These are phyloP conservation scores for Hyles vespertilio DNA, from an alignment of 1,140 invertebrate species.

Conservation along the genomic window DNA sequence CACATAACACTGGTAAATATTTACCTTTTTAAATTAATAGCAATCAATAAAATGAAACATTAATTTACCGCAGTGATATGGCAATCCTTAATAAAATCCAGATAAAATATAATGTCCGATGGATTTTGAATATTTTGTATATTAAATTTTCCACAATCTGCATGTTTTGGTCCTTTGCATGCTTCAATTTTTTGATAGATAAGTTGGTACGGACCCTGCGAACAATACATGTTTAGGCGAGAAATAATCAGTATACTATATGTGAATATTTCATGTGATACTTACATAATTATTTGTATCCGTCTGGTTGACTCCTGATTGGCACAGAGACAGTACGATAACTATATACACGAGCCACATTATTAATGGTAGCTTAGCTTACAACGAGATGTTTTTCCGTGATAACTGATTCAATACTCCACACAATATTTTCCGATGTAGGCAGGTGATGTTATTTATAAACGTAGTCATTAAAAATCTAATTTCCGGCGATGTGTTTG, in stretches of 20 bases:
- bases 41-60: slow-evolving; percentile 1
- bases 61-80: slow-evolving; percentile 38
- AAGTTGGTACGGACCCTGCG: slow-evolving; percentile 46
- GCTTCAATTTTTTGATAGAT: slow-evolving; percentile 38
- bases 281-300: slow-evolving; percentile 24
- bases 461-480: slow-evolving; percentile 17
- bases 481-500: slow-evolving; percentile 26
- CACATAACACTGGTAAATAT: no score
- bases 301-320: slow-evolving; percentile 6
- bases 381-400: background rate
- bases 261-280: slow-evolving; percentile 1
- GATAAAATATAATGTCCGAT: slow-evolving; percentile 38
- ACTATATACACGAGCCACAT: background rate
- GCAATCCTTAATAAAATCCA: slow-evolving; percentile 49
- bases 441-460: background rate
- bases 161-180: slow-evolving; percentile 53
- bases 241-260: background rate
- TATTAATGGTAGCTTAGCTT: background rate
- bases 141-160: slow-evolving; percentile 36
- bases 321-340: background rate
- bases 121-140: slow-evolving; percentile 41
- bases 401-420: background rate
- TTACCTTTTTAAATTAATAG: background rate
- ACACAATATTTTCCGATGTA: background rate
- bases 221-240: background rate